These are phyloP conservation scores for Epizoanthus ramosus DNA, from an alignment of 92 coral and sea anemone genomes.

Conservation along the genomic window DNA sequence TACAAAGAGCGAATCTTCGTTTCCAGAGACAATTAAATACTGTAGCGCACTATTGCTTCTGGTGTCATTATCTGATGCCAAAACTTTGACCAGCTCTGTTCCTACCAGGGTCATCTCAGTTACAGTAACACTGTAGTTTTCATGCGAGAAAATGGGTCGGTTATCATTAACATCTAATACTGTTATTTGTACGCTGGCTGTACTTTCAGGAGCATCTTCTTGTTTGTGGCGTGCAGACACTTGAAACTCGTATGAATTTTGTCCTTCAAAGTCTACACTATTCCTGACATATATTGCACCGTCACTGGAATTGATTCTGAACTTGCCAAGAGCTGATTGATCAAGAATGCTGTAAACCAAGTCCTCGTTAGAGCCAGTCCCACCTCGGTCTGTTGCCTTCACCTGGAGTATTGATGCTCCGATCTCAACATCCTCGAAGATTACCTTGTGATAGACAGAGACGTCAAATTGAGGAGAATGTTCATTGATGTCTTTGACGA, in stretches of 20 bases:
- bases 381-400: conserved; percentile 51
- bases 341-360: conserved; percentile 43
- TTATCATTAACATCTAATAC: conserved; percentile 61
- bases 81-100: conserved; percentile 30
- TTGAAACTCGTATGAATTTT: conserved; percentile 50
- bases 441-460: conserved; percentile 52
- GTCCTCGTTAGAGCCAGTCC: conserved; percentile 5
- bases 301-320: conserved; percentile 45
- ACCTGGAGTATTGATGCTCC: conserved; percentile 56
- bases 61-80: conserved; percentile 56
- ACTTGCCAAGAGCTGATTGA: conserved; percentile 1
- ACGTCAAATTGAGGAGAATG: conserved; percentile 57
- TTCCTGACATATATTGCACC: conserved; percentile 47
- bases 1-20: conserved; percentile 42
- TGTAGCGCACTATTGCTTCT: conserved; percentile 45
- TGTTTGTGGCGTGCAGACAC: conserved; percentile 45
- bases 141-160: conserved; percentile 48
- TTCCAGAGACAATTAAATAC: conserved; percentile 48
- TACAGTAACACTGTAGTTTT: conserved; percentile 44
- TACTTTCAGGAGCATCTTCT: conserved; percentile 36
- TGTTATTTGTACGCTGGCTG: conserved; percentile 43
- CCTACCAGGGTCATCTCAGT: conserved; percentile 45
- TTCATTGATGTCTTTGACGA: conserved; percentile 46
- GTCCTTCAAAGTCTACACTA: conserved; percentile 50
- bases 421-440: conserved; percentile 36